Evolutionary conservation across 2,888 invertebrate species (phyloP).

Genomic region (Andrena haemorrhoa): DNA sequence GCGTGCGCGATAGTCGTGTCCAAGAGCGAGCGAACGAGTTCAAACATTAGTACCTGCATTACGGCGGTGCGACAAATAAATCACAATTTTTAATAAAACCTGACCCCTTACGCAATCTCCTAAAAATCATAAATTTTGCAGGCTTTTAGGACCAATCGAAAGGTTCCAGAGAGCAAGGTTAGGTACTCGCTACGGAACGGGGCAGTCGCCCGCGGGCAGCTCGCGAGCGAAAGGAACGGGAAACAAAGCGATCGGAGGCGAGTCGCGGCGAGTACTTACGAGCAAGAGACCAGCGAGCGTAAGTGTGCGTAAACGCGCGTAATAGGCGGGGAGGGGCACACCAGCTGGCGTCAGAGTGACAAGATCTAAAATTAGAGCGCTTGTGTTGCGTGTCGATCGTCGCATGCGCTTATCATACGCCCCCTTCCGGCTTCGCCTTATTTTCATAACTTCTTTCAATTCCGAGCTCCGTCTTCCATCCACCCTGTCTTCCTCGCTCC

Average conservation of each 20-base stretch:
- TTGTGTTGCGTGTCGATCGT: conserved; percentile 84
- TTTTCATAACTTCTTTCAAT: conserved; percentile 84
- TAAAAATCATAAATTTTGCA: no score
- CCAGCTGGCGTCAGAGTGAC: conserved; percentile 84
- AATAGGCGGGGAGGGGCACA: conserved; percentile 82
- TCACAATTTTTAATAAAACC: no score
- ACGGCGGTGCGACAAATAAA: background rate
- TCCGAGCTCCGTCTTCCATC: conserved; percentile 61
- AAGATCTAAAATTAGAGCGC: conserved; percentile 84
- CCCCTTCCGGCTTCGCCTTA: conserved; percentile 84
- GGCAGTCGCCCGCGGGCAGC: background rate
- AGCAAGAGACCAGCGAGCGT: conserved; percentile 32
- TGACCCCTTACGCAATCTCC: no score
- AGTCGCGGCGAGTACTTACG: conserved; percentile 9
- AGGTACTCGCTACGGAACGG: background rate
- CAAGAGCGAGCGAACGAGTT: background rate
- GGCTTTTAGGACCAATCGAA: no score
- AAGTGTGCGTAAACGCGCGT: conserved; percentile 82
- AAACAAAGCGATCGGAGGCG: conserved; percentile 42
- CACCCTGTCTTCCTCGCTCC: conserved; percentile 5
- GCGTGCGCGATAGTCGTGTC: conserved; percentile 27
- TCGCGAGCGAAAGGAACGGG: background rate
- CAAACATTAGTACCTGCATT: background rate
- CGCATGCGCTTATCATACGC: conserved; percentile 83
- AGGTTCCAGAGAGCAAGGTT: background rate